phyloP scores from a whole-genome alignment of 2,888 invertebrate species.

The Corbicula japonica region DNA sequence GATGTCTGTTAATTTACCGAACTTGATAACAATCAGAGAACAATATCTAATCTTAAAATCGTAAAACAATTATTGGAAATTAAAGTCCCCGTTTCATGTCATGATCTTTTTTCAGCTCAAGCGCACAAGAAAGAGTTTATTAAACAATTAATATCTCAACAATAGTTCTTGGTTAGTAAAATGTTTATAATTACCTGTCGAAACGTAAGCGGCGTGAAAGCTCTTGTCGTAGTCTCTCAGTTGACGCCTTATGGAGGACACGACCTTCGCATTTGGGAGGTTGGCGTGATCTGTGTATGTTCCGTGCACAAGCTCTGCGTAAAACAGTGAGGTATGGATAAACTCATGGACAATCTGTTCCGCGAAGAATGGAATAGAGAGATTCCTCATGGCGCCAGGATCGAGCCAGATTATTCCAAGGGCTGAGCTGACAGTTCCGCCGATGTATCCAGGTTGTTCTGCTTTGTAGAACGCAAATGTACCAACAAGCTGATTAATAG shows the following conservation, averaged over 20 bases:
- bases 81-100: too few species aligned
- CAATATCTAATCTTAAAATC: too few species aligned
- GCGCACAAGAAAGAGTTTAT: too few species aligned
- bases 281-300: not conserved
- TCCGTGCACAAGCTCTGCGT: slow-evolving; percentile 15
- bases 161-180: too few species aligned
- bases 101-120: too few species aligned
- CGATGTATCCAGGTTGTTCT: not conserved
- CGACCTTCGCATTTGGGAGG: not conserved
- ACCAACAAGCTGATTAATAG: not conserved
- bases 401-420: slow-evolving; percentile 7
- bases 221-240: slow-evolving; percentile 8
- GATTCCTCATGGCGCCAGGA: not conserved
- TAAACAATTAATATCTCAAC: too few species aligned
- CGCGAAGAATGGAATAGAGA: slow-evolving; percentile 9
- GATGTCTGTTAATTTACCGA: too few species aligned
- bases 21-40: too few species aligned
- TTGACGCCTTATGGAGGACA: not conserved
- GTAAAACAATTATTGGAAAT: too few species aligned
- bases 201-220: slow-evolving; percentile 3
- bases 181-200: too few species aligned
- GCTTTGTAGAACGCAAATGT: slow-evolving; percentile 6
- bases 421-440: slow-evolving; percentile 5
- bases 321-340: slow-evolving; percentile 9
- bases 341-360: slow-evolving; percentile 23